Conservation (phyloP, 1,140 invertebrate genomes). For the Drosophila jambulina region DNA sequence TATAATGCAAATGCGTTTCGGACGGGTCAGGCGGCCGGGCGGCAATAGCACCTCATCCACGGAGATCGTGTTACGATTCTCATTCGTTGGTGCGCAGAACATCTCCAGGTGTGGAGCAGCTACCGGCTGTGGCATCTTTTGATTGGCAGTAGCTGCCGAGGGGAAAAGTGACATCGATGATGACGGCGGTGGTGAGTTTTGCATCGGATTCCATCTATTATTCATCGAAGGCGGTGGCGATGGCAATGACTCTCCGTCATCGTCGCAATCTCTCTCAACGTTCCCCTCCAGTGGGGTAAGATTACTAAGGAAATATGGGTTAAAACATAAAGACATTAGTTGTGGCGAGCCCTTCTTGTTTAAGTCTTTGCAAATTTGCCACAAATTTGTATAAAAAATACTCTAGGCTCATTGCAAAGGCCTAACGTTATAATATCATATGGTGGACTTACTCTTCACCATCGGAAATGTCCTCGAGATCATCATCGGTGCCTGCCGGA, state of each 20-base stretch:
- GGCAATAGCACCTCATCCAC: constrained; percentile 92
- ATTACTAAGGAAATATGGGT: constrained; percentile 13
- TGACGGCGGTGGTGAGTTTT: background rate
- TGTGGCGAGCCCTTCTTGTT: background rate
- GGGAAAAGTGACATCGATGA: constrained; percentile 51
- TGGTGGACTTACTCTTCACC: constrained; percentile 71
- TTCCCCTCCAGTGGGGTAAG: background rate
- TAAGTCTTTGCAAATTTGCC: background rate
- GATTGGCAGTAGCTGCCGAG: constrained; percentile 64
- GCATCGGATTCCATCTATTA: background rate
- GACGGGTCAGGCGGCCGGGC: constrained; percentile 87
- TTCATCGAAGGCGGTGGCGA: constrained; percentile 44
- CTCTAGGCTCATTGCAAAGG: background rate
- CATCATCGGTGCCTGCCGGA: constrained; percentile 16
- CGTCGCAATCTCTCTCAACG: background rate
- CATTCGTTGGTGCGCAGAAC: constrained; percentile 58
- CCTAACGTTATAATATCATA: background rate
- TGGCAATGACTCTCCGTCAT: constrained; percentile 42
- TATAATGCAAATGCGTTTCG: constrained; percentile 94
- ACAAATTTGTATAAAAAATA: background rate
- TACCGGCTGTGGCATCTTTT: constrained; percentile 22
- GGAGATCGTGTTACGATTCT: constrained; percentile 86
- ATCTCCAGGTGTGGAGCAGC: constrained; percentile 49
- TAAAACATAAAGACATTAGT: background rate
- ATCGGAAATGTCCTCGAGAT: constrained; percentile 81